Conservation (phyloP, 2,113 vertebrate species). For the Microcebus jonahi region DNA sequence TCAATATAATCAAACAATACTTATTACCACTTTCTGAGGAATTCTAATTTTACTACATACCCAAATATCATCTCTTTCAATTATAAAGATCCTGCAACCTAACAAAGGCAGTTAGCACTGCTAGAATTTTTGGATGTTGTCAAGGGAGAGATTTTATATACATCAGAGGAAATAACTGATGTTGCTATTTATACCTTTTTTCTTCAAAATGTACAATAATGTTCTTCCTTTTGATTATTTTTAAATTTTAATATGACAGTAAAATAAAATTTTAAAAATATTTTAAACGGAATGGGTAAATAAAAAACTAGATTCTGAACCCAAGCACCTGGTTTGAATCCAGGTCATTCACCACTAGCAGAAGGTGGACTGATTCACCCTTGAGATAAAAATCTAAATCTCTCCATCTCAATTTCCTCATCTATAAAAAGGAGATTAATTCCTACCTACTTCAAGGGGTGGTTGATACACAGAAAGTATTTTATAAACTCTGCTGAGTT, state of each 20-base stretch:
- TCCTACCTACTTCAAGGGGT: background rate
- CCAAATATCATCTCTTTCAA: constrained; percentile 18
- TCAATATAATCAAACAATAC: background rate
- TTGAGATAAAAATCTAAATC: background rate
- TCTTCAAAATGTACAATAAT: constrained; percentile 32
- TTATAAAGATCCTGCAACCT: constrained; percentile 11
- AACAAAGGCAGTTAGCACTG: background rate
- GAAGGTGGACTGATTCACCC: background rate
- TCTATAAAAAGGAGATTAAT: background rate
- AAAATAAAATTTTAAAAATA: background rate
- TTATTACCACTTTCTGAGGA: background rate
- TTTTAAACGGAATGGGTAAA: background rate
- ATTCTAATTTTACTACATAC: constrained; percentile 39
- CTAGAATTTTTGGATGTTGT: background rate
- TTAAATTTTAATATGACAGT: constrained; percentile 1
- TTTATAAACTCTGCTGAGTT: constrained; percentile 39
- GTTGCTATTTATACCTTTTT: background rate
- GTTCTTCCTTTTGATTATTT: background rate
- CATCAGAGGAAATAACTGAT: background rate
- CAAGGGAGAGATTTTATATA: background rate
- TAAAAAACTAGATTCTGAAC: background rate
- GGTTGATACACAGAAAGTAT: background rate
- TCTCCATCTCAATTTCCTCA: background rate
- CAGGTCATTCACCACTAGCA: background rate
- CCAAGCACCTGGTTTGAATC: background rate